Base-by-base conservation (phyloP, 1,140 invertebrate genomes). In the Probaryconus sp. region DNA sequence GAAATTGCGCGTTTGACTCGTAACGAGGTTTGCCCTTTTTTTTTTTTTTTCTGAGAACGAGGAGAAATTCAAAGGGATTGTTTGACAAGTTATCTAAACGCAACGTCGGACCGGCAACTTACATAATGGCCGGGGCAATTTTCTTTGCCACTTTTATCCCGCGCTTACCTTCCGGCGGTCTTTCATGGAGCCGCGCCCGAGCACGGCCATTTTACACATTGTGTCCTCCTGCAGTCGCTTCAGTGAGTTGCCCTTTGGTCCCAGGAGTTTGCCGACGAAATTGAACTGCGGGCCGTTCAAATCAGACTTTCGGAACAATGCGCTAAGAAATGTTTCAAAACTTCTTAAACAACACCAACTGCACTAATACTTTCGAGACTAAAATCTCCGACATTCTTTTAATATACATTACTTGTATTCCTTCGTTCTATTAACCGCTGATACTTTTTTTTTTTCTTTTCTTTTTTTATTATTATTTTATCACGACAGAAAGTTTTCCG, bases 151-250 rank as follows among this genome's bases (percentile, higher is more conserved):
- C 60, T 72, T 72, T 72, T 64, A 51, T 58, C 26, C 33, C 30
- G 24, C 14, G 58, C 83, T 85, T 88, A 94, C 93, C 90, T 96
- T 96, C 65, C 91, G 90, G 88, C 95, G 94, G 87, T 98, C 96
- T 80, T 95, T 93, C 94, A 98, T 98, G 0, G 96, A 98, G 38
- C 97, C 97, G 79, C 94, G 90, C 4, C 97, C 97, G 4, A 98
- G 89, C 21, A 98, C 94, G 9, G 96, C 94, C 94, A 98, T 97
- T 88, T 96, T 97, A 78, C 95, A 97, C 90, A 96, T 94, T 5
- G 96, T 97, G 80, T 97, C 94, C 84, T 98, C 96, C 88, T 98
- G 96, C 28, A 98, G 88, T 61, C 95, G 90, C 82, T 97, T 97
- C 83, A 98, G 89, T 0, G 96, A 96, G 83, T 95, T 95, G 21